Percentiles rank a stretch among this genome's conserved stretches.
Evolutionary conservation across 2,113 vertebrate species (phyloP).

Genomic region (Nothoprocta perdicaria): DNA sequence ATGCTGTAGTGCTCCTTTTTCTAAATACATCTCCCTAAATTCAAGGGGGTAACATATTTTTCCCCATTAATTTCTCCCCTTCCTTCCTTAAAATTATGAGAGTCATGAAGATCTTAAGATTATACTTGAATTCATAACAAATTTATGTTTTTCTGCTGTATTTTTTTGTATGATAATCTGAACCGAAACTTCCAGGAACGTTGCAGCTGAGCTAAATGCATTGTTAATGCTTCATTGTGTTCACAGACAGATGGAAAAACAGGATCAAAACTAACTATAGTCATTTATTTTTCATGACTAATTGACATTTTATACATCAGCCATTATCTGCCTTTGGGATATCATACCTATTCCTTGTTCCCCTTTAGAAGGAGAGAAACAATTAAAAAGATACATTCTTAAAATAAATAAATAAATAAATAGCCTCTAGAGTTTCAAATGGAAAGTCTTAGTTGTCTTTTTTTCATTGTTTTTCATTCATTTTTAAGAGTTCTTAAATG

Average conservation of each 20-base stretch:
- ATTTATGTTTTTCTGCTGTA: background rate
- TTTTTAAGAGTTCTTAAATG: background rate
- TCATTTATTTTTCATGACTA: background rate
- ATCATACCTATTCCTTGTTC: background rate
- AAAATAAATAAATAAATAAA: background rate
- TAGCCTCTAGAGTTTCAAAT: too few species aligned
- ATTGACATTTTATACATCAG: background rate
- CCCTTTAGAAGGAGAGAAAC: background rate
- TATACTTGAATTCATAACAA: background rate
- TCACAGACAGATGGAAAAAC: background rate
- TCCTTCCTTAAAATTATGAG: background rate
- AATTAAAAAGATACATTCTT: background rate
- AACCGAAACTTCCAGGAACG: background rate
- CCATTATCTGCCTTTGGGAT: background rate
- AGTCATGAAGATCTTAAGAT: background rate
- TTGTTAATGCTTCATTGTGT: background rate
- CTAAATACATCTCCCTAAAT: background rate
- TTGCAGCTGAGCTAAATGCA: accelerated
- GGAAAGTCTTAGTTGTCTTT: background rate
- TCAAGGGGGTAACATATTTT: background rate
- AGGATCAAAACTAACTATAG: background rate
- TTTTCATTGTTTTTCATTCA: too few species aligned
- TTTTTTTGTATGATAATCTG: background rate
- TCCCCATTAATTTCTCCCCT: background rate
- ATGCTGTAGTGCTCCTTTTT: background rate